Evolutionary conservation across 2,113 vertebrate species (phyloP).

Genomic region (Murina feae): DNA sequence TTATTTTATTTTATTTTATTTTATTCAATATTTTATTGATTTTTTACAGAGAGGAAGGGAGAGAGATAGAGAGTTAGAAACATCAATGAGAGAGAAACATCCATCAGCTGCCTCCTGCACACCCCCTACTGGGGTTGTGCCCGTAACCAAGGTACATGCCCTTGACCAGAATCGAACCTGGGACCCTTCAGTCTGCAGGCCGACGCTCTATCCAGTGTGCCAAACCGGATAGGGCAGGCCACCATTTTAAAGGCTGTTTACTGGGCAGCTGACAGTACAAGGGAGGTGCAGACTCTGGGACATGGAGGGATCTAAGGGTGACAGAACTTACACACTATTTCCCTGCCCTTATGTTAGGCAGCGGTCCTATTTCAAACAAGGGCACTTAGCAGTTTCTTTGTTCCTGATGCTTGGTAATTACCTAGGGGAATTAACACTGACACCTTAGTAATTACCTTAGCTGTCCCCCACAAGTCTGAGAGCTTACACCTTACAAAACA

Average conservation of each 20-base stretch:
- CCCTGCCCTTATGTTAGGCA: neutral
- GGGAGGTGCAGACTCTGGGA: neutral
- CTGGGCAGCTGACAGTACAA: neutral
- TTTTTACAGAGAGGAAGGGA: too few relatives aligned
- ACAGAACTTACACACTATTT: neutral
- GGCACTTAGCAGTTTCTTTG: neutral
- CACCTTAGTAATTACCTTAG: neutral
- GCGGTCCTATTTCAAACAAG: neutral
- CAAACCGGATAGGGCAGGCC: too few relatives aligned
- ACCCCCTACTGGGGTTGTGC: too few relatives aligned
- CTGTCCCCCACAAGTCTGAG: neutral
- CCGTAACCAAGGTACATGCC: too few relatives aligned
- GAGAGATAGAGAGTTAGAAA: too few relatives aligned
- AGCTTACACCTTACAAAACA: neutral
- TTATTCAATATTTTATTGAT: too few relatives aligned
- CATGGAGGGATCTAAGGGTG: neutral
- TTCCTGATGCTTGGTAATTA: neutral
- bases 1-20: too few relatives aligned
- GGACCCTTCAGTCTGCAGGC: too few relatives aligned
- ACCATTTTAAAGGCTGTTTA: neutral
- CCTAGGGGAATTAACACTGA: neutral
- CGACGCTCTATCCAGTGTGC: too few relatives aligned
- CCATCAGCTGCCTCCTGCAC: too few relatives aligned
- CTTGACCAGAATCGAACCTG: too few relatives aligned
- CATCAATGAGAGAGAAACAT: too few relatives aligned